Evolutionary conservation across 2,797 vertebrate genomes (phyloP).

Genomic region (Aulostomus chinensis): DNA sequence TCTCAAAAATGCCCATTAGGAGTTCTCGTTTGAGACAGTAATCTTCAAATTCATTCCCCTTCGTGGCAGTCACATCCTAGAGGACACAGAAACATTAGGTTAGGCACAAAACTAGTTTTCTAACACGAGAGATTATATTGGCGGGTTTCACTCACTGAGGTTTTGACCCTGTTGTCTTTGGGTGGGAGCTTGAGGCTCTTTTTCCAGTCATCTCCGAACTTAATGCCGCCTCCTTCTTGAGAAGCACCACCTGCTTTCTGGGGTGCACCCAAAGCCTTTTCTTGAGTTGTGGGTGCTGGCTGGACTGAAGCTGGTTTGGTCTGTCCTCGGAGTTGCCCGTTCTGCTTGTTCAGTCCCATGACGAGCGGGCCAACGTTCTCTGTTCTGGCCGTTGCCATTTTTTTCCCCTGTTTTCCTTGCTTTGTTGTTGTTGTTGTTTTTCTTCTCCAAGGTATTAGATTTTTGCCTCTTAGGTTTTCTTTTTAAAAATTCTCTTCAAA

Average conservation of each 20-base stretch:
- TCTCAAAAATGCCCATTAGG: constrained; percentile 87
- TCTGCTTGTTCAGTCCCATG: constrained; percentile 83
- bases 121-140: accelerated
- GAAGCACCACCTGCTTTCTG: constrained; percentile 62
- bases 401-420: constrained; percentile 23
- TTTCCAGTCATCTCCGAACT: constrained; percentile 86
- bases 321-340: constrained; percentile 81
- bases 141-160: constrained; percentile 73
- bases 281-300: constrained; percentile 61
- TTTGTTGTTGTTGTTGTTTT: constrained; percentile 15
- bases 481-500: constrained; percentile 71
- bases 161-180: constrained; percentile 81
- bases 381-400: constrained; percentile 81
- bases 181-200: constrained; percentile 80
- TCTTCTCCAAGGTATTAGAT: constrained; percentile 48
- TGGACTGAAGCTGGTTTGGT: constrained; percentile 72
- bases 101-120: background rate
- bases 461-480: constrained; percentile 61
- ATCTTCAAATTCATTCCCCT: constrained; percentile 88
- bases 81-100: constrained; percentile 3
- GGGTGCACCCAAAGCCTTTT: constrained; percentile 58
- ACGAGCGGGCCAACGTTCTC: constrained; percentile 73
- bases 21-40: constrained; percentile 86
- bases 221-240: constrained; percentile 79
- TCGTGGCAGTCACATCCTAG: constrained; percentile 84